Conservation (phyloP, 2,113 vertebrate species). For the Mus pahari region DNA sequence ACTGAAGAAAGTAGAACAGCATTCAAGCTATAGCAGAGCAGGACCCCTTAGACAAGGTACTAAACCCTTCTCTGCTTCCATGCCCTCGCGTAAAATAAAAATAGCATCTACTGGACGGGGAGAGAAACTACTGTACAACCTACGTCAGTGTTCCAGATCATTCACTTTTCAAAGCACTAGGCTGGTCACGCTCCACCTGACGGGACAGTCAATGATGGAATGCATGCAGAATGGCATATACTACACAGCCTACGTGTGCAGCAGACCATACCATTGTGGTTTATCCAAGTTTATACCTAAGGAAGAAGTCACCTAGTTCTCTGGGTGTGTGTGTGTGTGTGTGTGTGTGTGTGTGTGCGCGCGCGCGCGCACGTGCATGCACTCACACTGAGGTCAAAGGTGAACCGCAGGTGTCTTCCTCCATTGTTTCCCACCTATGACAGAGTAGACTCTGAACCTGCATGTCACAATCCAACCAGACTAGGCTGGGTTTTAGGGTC, state of each 20-base stretch:
- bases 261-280: background rate
- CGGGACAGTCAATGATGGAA: background rate
- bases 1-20: background rate
- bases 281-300: background rate
- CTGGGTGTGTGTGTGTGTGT: no score
- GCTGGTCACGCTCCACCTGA: background rate
- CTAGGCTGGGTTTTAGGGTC: background rate
- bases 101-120: background rate
- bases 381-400: background rate
- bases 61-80: background rate
- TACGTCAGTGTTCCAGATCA: background rate
- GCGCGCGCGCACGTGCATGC: accelerated
- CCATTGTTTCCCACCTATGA: background rate
- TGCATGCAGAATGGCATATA: background rate
- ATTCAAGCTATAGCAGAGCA: background rate
- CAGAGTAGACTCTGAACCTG: background rate
- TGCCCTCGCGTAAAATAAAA: background rate
- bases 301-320: background rate
- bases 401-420: background rate
- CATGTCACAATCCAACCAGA: background rate
- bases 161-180: background rate
- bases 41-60: background rate
- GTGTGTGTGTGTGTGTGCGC: background rate
- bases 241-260: no score
- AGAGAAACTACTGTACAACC: background rate